Evolutionary conservation across 2,113 vertebrate species (phyloP), one percentile per base, ranked within the genome.

Genomic region (Hypanus sabinus): DNA sequence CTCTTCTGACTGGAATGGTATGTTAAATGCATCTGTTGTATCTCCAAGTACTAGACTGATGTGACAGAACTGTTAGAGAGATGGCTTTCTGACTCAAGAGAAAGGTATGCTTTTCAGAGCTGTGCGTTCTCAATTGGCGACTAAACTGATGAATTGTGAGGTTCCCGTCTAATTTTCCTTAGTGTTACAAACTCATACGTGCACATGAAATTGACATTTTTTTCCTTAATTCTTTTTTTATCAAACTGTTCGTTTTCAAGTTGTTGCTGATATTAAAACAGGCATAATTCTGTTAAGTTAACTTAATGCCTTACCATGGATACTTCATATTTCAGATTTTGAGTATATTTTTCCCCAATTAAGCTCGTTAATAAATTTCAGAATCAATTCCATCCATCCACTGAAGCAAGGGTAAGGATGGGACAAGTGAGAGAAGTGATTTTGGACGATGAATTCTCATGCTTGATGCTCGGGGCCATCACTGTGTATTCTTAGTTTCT

Each of bases 81-180:
- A 75, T 93, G 91, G 91, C 91, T 73, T 93, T 93, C 60, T 93
- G 68, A 73, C 91, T 93, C 68, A 10, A 73, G 68, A 27, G 55
- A 75, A 93, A 93, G 91, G 68, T 93, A 93, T 93, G 91, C 91
- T 55, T 93, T 71, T 93, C 38, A 73, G 55, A 93, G 27, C 68
- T 27, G 73, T 71, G 22, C 30, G 36, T 22, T 73, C 68, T 73
- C 70, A 75, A 55, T 93, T 73, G n/a, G 3, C 73, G 70, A 30
- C 68, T 27, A 22, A 46, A 20, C 68, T 73, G 73, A 93, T 93
- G 38, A 71, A 73, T 12, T 55, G 18, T 70, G 36, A 73, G 27
- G 91, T 55, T 73, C 9, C 22, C 73, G 68, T 70, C 71, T 93
- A 70, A 70, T 38, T 55, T 38, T 71, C 9, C 5, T 30, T 62